Conservation (phyloP, 2,113 vertebrate genomes). For the Chiloscyllium plagiosum region DNA sequence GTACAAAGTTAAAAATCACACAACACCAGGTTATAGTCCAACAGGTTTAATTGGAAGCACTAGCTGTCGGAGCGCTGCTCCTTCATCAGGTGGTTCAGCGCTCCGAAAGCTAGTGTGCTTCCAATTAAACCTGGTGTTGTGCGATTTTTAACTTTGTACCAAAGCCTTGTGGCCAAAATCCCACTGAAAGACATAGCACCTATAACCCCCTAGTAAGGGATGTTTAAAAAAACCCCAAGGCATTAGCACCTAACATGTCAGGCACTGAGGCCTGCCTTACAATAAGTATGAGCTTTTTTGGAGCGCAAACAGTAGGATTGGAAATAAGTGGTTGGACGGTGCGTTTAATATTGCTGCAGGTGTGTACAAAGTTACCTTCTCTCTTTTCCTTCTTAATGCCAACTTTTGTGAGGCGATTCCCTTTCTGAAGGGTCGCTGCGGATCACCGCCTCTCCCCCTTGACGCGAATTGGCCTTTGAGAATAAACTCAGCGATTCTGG, state of each 20-base stretch:
- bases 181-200: background rate
- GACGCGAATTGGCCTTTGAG: slow-evolving; percentile 52
- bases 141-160: too few relatives aligned
- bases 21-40: too few relatives aligned
- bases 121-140: too few relatives aligned
- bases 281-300: too few relatives aligned
- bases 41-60: too few relatives aligned
- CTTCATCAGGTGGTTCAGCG: too few relatives aligned
- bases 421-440: background rate
- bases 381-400: background rate
- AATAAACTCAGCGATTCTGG: slow-evolving; percentile 56
- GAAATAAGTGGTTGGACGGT: background rate
- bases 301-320: background rate
- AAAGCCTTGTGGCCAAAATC: background rate
- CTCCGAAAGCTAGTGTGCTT: too few relatives aligned
- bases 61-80: too few relatives aligned
- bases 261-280: too few relatives aligned
- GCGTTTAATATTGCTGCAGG: background rate
- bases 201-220: background rate
- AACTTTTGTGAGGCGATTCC: background rate
- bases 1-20: too few relatives aligned
- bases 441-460: slow-evolving; percentile 42
- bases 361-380: background rate
- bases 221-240: background rate
- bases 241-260: background rate